A percentile compares a stretch with the other conserved stretches of the same genome.
These are phyloP conservation scores for Eubasilissa regina DNA, from an alignment of 1,140 invertebrate species.

Conservation along the genomic window DNA sequence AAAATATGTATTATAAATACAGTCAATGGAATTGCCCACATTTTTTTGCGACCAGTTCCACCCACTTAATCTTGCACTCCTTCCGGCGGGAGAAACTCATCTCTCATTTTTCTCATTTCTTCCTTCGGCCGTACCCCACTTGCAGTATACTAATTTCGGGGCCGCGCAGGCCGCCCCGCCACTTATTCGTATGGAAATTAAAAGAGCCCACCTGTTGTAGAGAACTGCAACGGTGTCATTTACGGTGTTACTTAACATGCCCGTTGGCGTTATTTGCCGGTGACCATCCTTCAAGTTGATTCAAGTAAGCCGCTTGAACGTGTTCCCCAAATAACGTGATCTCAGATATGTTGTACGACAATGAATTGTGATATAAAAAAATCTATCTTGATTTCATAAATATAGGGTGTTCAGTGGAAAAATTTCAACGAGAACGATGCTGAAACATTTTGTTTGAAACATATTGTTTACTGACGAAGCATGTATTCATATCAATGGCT, in stretches of 20 bases:
- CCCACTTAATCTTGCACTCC: background rate
- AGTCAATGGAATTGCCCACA: background rate
- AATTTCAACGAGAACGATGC: too few species aligned
- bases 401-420: too few species aligned
- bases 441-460: too few species aligned
- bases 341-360: too few species aligned
- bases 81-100: background rate
- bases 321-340: too few species aligned
- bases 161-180: background rate
- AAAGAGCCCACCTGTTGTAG: background rate
- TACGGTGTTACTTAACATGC: slow-evolving; percentile 13
- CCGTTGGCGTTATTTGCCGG: background rate
- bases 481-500: too few species aligned
- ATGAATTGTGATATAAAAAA: too few species aligned
- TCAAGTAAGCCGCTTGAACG: too few species aligned
- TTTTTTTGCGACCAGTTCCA: background rate
- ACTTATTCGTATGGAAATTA: slow-evolving; percentile 18
- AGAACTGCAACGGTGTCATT: slow-evolving; percentile 20
- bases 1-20: too few species aligned
- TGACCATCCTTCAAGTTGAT: too few species aligned
- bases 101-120: slow-evolving; percentile 5
- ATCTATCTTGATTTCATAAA: too few species aligned
- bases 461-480: too few species aligned
- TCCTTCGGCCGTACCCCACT: background rate
- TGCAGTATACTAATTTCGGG: slow-evolving; percentile 1